A percentile compares a stretch with the other conserved stretches of the same genome.
These are phyloP conservation scores for Lamproptera curius DNA, from an alignment of 2,888 invertebrate species.

Conservation along the genomic window DNA sequence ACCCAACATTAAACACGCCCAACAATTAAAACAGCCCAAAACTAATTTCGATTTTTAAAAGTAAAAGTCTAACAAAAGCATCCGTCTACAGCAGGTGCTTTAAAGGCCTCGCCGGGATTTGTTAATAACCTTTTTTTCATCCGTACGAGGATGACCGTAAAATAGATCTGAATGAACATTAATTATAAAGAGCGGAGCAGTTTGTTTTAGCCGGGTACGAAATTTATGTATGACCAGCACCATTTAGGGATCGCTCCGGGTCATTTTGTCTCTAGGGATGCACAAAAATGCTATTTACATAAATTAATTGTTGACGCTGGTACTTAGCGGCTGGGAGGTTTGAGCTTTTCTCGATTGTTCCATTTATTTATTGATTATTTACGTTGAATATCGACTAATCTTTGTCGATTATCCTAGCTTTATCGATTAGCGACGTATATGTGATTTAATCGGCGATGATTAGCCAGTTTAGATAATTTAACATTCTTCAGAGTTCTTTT, in stretches of 20 bases:
- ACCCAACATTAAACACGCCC: background rate
- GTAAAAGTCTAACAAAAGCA: constrained; percentile 18
- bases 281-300: constrained; percentile 10
- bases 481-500: no score
- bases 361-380: no score
- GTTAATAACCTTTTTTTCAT: constrained; percentile 54
- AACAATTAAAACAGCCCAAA: constrained; percentile 8
- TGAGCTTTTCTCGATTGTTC: background rate
- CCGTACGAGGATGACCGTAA: constrained; percentile 58
- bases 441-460: no score
- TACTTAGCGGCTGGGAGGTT: background rate
- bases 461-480: no score
- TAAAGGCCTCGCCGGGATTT: constrained; percentile 48
- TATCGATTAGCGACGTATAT: no score
- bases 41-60: constrained; percentile 21
- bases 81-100: constrained; percentile 49
- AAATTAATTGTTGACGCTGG: background rate
- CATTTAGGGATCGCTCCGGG: constrained; percentile 67
- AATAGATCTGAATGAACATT: constrained; percentile 70
- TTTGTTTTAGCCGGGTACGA: constrained; percentile 67
- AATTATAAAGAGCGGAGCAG: constrained; percentile 62
- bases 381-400: no score
- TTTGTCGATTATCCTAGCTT: no score
- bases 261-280: constrained; percentile 30
- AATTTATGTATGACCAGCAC: constrained; percentile 69